phyloP scores from a whole-genome alignment of 1,140 invertebrate genomes.

The Diachasma alloeum region DNA sequence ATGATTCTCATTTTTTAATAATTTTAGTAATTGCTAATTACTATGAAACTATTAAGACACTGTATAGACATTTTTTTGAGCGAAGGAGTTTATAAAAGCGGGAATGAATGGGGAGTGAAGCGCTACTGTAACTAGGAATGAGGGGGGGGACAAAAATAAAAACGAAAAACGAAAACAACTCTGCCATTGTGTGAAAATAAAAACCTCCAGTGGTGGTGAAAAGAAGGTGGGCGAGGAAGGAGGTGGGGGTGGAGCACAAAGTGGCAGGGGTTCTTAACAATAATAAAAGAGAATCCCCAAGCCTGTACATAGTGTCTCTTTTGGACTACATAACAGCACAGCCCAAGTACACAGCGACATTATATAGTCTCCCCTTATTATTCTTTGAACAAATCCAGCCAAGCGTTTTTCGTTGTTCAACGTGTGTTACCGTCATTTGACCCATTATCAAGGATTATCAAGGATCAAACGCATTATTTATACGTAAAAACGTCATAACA shows the following conservation, averaged over 20 bases:
- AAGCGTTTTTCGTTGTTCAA: constrained; percentile 18
- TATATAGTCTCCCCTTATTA: constrained; percentile 15
- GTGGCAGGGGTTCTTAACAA: constrained; percentile 16
- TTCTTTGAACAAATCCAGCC: constrained; percentile 45
- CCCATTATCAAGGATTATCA: background rate
- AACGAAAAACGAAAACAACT: background rate
- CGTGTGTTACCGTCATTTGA: background rate
- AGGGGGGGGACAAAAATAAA: background rate
- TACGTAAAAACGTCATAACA: no score
- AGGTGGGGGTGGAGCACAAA: constrained; percentile 5
- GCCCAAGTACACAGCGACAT: constrained; percentile 6
- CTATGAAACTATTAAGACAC: background rate
- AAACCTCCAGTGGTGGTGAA: background rate
- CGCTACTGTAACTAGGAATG: background rate
- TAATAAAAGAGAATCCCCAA: constrained; percentile 21
- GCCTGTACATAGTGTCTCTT: background rate
- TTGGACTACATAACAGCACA: background rate
- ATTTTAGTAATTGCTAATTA: background rate
- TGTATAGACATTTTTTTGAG: background rate
- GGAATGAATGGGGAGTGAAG: background rate
- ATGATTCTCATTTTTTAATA: background rate
- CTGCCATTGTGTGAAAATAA: background rate
- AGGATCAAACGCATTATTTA: no score
- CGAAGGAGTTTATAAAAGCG: background rate
- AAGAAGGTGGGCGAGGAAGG: background rate